Base-by-base conservation (phyloP, 2,888 invertebrate genomes). In the Apamea crenata region DNA sequence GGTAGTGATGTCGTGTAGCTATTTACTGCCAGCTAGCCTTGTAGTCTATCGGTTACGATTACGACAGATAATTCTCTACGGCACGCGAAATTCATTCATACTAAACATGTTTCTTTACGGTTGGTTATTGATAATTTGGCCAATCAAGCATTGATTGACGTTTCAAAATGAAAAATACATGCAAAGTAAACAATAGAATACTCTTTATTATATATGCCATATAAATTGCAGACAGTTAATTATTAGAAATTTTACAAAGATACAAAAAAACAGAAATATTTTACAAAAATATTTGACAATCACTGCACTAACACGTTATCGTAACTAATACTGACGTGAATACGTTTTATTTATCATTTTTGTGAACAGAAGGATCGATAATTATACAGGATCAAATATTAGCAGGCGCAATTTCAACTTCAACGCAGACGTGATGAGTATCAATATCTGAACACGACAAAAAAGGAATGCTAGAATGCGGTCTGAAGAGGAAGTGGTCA, bases 231-330 rank as follows among this genome's bases (percentile, higher is more conserved):
- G 47, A 47, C 47, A 47, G 0, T 47, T 47, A 47, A 2, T 14
- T 47, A 47, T 14, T 14, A 14, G 14, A 47, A 47, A 14, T 47
- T 47, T 47, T 47, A 47, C 14, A 47, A 7, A 47, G 12, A 47
- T 47, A 47, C 14, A 47, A 14, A 47, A 47, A 36, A 14, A 14
- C 3, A 47, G 14, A 47, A 47, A 47, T 14, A 47, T 47, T 36
- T 36, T 36, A 40, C 7, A 40, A 36, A 63, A 78, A 78, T 44
- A 65, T 81, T 81, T 81, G 71, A 59, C 47, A 32, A 81, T 18
- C 72, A 56, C 65, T 72, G 66, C 18, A 50, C 21, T 50, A 50
- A 50, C 50, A 21, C 18, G 18, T 50, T 50, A 50, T 50, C 50
- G 53, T n/a, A 56, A 40, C 53, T 50, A 44, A 67, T 44, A 16